Base-by-base conservation (phyloP, 2,113 vertebrate species). In the Thunnus thynnus region DNA sequence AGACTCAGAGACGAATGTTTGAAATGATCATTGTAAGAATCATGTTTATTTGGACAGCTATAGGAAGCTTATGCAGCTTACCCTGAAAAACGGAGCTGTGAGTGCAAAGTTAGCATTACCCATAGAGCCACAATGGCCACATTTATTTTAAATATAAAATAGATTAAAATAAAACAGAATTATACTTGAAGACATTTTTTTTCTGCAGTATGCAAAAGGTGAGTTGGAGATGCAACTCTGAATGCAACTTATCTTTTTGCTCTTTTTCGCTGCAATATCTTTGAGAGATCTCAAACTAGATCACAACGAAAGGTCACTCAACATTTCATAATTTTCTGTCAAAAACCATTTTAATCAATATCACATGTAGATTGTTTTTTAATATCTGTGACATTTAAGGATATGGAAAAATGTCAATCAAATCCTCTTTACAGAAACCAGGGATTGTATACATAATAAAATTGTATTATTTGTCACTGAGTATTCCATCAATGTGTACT, bases 391-490 rank as follows among this genome's bases (percentile, higher is more conserved):
- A 80, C 68, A 55, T 78, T 80, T 52, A 83, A 8, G 6, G 50
- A 51, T 30, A 69, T 81, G 65, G 18, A 64, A 80, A 62, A 71
- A 74, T 17, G 25, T 75, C 77, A 69, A 57, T 71, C 22, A 57
- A 68, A 67, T 27, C n/a, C 30, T 58, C 22, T 61, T 46, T 5
- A 54, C 0, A 50, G 56, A 41, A 63, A 82, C 18, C 13, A 10
- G 16, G 5, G 41, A 17, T 1, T 48, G 10, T 11, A 30, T 25
- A 54, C 8, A 36, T 58, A 4, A 50, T 65, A 64, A 16, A 46
- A 56, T 11, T 1, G 11, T 41, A 8, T 36, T 32, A 1, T 13
- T 25, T 61, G 36, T 41, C 9, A 41, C 9, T 41, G 36, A 41
- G 36, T 2, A 65, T n/a, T 72, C 41, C 17, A 6, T 5, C 9